Evolutionary conservation across 2,888 invertebrate genomes (phyloP), one percentile per base, ranked within the genome.

Genomic region (Melolontha melolontha): DNA sequence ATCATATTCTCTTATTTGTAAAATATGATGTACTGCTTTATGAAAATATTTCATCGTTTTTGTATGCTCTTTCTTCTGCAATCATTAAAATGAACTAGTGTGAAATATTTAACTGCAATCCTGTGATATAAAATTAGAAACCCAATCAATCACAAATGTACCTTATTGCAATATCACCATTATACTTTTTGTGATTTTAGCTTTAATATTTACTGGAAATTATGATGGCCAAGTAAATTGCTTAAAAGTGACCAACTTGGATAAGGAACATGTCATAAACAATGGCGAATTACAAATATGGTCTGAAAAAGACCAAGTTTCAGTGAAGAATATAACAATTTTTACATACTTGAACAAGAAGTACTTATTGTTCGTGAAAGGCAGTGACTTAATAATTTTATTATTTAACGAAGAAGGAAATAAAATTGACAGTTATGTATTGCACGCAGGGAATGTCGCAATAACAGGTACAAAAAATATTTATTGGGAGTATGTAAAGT

Each of bases 321-420:
- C 65, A 71, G 74, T 80, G 6, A 78, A 79, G 66, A 75, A 75
- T 72, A 77, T 82, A 59, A 75, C 71, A 44, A 73, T 79, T 1
- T 71, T 78, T 29, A 69, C 67, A 14, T 66, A 77, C 64, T 72
- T 76, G 5, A 68, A 71, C 55, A 70, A 70, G 34, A 78, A 79
- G 7, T 78, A 75, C 66, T 66, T 81, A 49, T 59, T 80, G 16
- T 71, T 74, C 29, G 76, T 76, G 11, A 79, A 79, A 73, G 77
- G 77, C 70, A 75, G 72, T 59, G 74, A 75, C 70, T 66, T 82
- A 39, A 68, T 79, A 50, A 71, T 81, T 22, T 78, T 73, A 70
- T 75, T 76, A 10, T 69, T 81, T 17, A 70, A 77, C 63, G 64
- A 75, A n/a, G 42, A 66, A 62, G 80, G 79, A 14, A 70, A 75